Base-by-base conservation (phyloP, 2,113 vertebrate genomes). In the Orientallactaga bullata region DNA sequence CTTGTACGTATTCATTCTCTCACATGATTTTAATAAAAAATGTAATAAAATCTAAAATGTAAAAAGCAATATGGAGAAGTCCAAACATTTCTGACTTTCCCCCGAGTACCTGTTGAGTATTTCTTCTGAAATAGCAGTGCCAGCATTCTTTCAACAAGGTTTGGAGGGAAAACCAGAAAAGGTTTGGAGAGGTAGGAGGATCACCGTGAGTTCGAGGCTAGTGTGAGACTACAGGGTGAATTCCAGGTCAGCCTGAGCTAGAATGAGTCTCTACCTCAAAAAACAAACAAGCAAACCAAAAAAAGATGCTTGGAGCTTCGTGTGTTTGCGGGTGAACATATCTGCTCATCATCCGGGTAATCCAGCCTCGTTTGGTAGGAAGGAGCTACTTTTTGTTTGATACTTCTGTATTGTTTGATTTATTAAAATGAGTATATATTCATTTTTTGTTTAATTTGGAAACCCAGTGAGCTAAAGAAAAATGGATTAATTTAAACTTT, bases 361-460 rank as follows among this genome's bases (percentile, higher is more conserved):
- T 24, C 15, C 20, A 82, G 20, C 5, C n/a, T 26, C 15, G 12
- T 66, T 39, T n/a, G 23, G 2, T 55, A 87, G 15, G 55, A 35
- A 69, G 21, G 24, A 23, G 16, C 21, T 42, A 72, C 39, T 90
- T 85, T 71, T 77, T 74, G 61, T 94, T 79, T 71, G 24, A 55
- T 32, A 71, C 2, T 28, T 42, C 47, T 58, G 8, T 60, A 60
- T n/a, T 80, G 5, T 88, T 81, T 63, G 28, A 28, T n/a, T 89
- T 83, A 30, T 69, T 82, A 12, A 71, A 77, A 77, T 73, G 17
- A 80, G 7, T 37, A 28, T 9, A 5, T 79, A 42, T 58, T 84
- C 83, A 86, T 73, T 95, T 76, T 94, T 12, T 21, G 28, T 42
- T 89, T 91, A 60, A 78, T 91, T 93, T 60, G 39, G 85, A 91